phyloP scores from a whole-genome alignment of 2,888 invertebrate species.

The Hirtodrosophila alboralis region DNA sequence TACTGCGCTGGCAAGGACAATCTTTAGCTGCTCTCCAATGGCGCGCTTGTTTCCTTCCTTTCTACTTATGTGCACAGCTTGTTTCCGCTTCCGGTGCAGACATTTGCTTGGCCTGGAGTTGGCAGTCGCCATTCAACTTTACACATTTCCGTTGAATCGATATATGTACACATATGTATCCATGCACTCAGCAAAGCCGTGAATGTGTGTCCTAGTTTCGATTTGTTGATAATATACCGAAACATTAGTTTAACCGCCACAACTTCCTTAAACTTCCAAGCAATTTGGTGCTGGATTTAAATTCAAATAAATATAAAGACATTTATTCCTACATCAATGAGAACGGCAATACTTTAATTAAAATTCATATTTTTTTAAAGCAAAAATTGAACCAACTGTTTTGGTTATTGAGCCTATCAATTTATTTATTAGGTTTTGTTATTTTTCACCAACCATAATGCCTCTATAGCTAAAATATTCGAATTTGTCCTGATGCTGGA shows the following conservation, averaged over 20 bases:
- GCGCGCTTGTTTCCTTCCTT: slow-evolving; percentile 61
- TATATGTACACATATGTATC: not conserved
- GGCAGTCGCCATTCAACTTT: slow-evolving; percentile 50
- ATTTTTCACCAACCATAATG: no score
- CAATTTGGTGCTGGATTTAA: slow-evolving; percentile 17
- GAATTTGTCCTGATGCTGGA: not conserved
- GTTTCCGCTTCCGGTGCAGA: slow-evolving; percentile 70
- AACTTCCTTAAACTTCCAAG: slow-evolving; percentile 11
- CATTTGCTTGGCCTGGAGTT: slow-evolving; percentile 56
- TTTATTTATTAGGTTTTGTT: no score
- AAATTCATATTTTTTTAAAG: no score
- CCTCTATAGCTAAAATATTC: no score
- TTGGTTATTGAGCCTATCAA: no score
- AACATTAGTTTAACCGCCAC: slow-evolving; percentile 38
- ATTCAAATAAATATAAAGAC: slow-evolving; percentile 43
- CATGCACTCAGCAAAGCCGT: slow-evolving; percentile 8
- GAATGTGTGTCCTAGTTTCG: slow-evolving; percentile 52
- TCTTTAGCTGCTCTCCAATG: slow-evolving; percentile 40
- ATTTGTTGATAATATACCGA: slow-evolving; percentile 40
- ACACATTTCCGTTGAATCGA: slow-evolving; percentile 42
- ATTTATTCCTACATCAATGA: slow-evolving; percentile 3
- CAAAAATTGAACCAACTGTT: no score
- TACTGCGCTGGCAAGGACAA: slow-evolving; percentile 36
- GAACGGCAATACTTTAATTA: no score
- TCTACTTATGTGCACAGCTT: slow-evolving; percentile 67